Percentiles rank a stretch among this genome's conserved stretches.
phyloP scores from a whole-genome alignment of 2,888 invertebrate genomes.

The Chrysolina haemoptera region DNA sequence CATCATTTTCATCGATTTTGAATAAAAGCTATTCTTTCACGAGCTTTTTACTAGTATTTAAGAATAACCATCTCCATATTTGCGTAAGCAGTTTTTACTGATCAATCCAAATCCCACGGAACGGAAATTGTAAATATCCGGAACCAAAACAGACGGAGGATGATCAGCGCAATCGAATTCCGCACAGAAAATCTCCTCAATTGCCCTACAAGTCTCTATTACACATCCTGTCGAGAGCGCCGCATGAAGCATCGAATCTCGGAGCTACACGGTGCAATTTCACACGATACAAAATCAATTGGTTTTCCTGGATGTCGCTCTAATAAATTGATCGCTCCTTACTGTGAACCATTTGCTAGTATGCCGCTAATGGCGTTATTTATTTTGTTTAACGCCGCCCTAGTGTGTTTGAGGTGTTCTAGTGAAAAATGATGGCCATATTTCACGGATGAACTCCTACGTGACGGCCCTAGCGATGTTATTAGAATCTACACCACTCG shows the following conservation, averaged over 20 bases:
- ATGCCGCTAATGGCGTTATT: constrained; percentile 38
- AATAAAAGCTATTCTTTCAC: too few relatives aligned
- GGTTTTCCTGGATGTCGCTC: constrained; percentile 16
- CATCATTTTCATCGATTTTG: too few relatives aligned
- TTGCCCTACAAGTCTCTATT: constrained; percentile 12
- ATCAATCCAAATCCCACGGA: too few relatives aligned
- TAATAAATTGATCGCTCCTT: constrained; percentile 26
- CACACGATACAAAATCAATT: constrained; percentile 5
- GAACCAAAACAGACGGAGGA: background rate
- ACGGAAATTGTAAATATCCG: constrained; percentile 7
- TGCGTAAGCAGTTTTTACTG: too few relatives aligned
- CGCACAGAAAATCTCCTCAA: background rate
- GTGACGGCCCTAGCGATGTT: constrained; percentile 48
- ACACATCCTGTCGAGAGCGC: constrained; percentile 2
- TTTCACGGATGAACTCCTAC: constrained; percentile 58
- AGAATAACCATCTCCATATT: too few relatives aligned
- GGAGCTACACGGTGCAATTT: constrained; percentile 3
- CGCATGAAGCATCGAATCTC: background rate
- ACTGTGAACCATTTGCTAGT: constrained; percentile 28
- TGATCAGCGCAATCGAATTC: background rate
- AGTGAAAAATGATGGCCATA: constrained; percentile 60
- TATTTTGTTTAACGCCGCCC: constrained; percentile 44
- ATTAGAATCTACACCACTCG: constrained; percentile 52
- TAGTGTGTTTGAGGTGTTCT: constrained; percentile 35
- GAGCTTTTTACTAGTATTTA: too few relatives aligned